A percentile compares a stretch with the other conserved stretches of the same genome.
phyloP scores from a whole-genome alignment of 2,113 vertebrate genomes.

The Poeciliopsis retropinna region DNA sequence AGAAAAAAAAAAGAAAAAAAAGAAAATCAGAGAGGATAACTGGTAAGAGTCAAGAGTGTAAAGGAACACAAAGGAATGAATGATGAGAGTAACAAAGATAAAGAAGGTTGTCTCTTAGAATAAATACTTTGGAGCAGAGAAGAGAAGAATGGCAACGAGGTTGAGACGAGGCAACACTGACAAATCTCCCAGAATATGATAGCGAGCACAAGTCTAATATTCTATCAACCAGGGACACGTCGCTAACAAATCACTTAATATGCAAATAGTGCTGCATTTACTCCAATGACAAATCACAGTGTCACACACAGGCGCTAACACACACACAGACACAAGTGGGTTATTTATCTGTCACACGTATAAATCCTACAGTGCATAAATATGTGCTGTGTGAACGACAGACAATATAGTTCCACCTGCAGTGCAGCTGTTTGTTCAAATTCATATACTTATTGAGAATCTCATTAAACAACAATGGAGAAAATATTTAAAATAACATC shows the following conservation, averaged over 20 bases:
- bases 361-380: slow-evolving; percentile 26
- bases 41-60: too few species aligned
- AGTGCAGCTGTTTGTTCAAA: neutral
- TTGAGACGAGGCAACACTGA: slow-evolving; percentile 27
- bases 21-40: too few species aligned
- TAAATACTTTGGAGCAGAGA: neutral
- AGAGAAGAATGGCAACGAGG: slow-evolving; percentile 18
- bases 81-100: neutral
- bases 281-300: slow-evolving; percentile 53
- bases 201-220: slow-evolving; percentile 36
- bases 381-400: slow-evolving; percentile 12
- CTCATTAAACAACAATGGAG: too few species aligned
- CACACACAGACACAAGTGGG: slow-evolving; percentile 3
- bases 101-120: neutral
- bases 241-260: slow-evolving; percentile 64
- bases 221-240: slow-evolving; percentile 42
- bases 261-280: slow-evolving; percentile 61
- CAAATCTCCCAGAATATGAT: slow-evolving; percentile 39
- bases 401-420: slow-evolving; percentile 7
- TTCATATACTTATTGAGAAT: too few species aligned
- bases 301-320: slow-evolving; percentile 27
- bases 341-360: slow-evolving; percentile 25
- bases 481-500: too few species aligned
- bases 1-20: too few species aligned
- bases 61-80: neutral